Percentiles rank a stretch among this genome's conserved stretches.
phyloP scores from a whole-genome alignment of 2,113 vertebrate genomes.

The mouse (Mus musculus) region DNA sequence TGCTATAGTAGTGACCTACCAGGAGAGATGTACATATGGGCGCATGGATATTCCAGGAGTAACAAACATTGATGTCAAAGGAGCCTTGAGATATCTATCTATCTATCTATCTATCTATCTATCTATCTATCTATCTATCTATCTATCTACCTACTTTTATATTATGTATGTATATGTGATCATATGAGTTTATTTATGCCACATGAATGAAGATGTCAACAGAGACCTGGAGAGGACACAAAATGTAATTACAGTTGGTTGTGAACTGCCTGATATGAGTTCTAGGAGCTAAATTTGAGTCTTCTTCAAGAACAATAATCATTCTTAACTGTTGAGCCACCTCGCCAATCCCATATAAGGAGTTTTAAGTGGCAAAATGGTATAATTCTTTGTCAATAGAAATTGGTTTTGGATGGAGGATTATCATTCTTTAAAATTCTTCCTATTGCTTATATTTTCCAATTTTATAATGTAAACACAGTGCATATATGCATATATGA shows the following conservation, averaged over 20 bases:
- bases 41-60: not conserved
- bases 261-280: not conserved
- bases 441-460: constrained; percentile 20
- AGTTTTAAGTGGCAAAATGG: not conserved
- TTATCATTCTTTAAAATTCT: not conserved
- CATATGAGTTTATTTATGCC: not conserved
- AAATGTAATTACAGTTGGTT: not conserved
- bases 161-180: not conserved
- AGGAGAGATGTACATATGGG: not conserved
- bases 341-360: not conserved
- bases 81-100: not conserved
- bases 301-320: not conserved
- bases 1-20: not conserved
- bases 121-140: not conserved
- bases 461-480: constrained; percentile 24
- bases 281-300: not conserved
- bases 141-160: not conserved
- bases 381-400: not conserved
- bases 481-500: not conserved
- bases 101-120: not conserved
- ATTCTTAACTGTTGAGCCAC: not conserved
- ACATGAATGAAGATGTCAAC: not conserved
- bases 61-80: not conserved
- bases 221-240: not conserved
- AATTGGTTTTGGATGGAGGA: not conserved